phyloP scores from a whole-genome alignment of 2,888 invertebrate species.

The Cosmorhoe ocellata region DNA sequence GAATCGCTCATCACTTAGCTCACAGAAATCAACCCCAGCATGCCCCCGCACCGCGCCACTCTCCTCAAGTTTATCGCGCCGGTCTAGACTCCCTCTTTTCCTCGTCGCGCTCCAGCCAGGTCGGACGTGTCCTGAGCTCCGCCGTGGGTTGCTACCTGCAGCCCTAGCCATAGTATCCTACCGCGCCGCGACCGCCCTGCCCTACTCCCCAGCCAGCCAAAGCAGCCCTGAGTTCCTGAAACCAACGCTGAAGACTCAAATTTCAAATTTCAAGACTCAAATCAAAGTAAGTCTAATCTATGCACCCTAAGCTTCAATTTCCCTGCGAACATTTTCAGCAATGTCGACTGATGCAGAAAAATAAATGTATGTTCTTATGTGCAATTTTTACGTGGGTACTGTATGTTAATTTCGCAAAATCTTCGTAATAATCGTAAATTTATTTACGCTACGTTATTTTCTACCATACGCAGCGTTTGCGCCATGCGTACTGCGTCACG shows the following conservation, averaged over 20 bases:
- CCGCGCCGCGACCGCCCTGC: background rate
- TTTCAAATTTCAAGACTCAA: too few relatives aligned
- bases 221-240: too few relatives aligned
- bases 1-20: slow-evolving; percentile 18
- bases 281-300: background rate
- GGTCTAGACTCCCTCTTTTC: slow-evolving; percentile 4
- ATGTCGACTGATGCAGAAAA: too few relatives aligned
- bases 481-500: slow-evolving; percentile 2
- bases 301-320: background rate
- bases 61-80: background rate
- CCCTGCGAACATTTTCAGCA: slow-evolving; percentile 3
- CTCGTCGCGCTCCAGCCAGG: background rate
- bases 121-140: slow-evolving; percentile 4
- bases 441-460: background rate
- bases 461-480: background rate
- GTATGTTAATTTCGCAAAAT: too few relatives aligned
- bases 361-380: too few relatives aligned
- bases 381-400: too few relatives aligned
- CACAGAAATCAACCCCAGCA: slow-evolving; percentile 5
- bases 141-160: background rate
- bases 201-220: background rate
- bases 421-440: too few relatives aligned
- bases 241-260: background rate
- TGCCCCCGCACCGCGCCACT: background rate
- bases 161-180: too few relatives aligned